Evolutionary conservation across 2,888 invertebrate species (phyloP).

Genomic region (Epicampocera succincta): DNA sequence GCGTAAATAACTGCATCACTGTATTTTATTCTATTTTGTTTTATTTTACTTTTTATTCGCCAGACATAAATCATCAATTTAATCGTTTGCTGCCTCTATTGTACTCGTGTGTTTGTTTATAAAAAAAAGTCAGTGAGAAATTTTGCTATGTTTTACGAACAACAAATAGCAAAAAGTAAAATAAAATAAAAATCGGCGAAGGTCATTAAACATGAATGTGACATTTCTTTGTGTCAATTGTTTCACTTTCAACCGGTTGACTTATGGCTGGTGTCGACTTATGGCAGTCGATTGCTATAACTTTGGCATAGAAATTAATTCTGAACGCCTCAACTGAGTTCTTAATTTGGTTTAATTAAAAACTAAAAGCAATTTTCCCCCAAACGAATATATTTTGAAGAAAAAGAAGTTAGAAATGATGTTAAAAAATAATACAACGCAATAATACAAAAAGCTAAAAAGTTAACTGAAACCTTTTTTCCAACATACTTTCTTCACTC

Average conservation of each 20-base stretch:
- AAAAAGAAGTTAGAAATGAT: too few relatives aligned
- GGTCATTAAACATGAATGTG: constrained; percentile 49
- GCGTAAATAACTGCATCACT: constrained; percentile 19
- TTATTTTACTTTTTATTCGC: constrained; percentile 32
- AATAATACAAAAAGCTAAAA: too few relatives aligned
- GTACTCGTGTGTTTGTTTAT: not conserved
- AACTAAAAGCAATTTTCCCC: not conserved
- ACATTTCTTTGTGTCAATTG: constrained; percentile 29
- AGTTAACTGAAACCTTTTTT: too few relatives aligned
- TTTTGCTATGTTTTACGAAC: constrained; percentile 12
- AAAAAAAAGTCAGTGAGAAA: constrained; percentile 15
- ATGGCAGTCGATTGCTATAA: not conserved
- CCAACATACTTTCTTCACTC: too few relatives aligned
- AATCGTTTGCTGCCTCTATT: not conserved
- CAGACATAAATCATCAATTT: constrained; percentile 51
- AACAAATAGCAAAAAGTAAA: constrained; percentile 8
- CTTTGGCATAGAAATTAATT: not conserved
- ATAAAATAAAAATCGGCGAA: constrained; percentile 51
- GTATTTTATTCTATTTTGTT: too few relatives aligned
- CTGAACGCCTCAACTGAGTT: not conserved
- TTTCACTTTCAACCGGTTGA: constrained; percentile 46
- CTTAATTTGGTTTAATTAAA: constrained; percentile 3
- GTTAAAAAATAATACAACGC: too few relatives aligned
- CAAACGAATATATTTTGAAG: too few relatives aligned
- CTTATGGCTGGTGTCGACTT: not conserved